Evolutionary conservation across 2,797 vertebrate genomes (phyloP).

Genomic region (Danio choprae): DNA sequence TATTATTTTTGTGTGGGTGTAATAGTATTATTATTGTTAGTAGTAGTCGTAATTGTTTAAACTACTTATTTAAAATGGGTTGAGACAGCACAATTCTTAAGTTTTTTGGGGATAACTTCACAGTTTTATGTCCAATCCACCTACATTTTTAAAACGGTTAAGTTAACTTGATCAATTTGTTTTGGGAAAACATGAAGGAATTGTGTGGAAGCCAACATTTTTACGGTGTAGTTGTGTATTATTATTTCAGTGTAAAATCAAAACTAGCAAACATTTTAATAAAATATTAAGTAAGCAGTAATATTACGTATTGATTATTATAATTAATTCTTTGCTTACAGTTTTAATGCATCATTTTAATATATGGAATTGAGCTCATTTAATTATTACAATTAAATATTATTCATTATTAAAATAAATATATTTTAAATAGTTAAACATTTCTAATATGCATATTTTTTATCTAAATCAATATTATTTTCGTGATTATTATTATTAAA

Average conservation of each 20-base stretch:
- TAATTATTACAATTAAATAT: neutral
- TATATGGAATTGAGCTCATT: neutral
- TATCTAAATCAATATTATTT: neutral
- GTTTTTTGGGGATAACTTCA: too few species aligned
- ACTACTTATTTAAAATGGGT: too few species aligned
- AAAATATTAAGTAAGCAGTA: neutral
- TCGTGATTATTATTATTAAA: neutral
- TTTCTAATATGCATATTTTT: neutral
- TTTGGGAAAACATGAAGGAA: too few species aligned
- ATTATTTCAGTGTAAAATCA: neutral
- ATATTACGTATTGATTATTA: neutral
- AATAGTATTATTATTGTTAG: too few species aligned
- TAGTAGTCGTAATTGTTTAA: too few species aligned
- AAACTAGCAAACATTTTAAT: neutral
- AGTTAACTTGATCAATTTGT: too few species aligned
- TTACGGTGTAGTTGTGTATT: too few species aligned
- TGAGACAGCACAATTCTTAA: too few species aligned
- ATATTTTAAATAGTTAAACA: too few species aligned
- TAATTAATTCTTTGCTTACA: neutral
- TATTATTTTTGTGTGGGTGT: neutral
- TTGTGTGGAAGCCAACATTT: too few species aligned
- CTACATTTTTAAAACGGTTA: too few species aligned
- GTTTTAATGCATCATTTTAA: neutral
- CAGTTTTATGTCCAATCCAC: too few species aligned
- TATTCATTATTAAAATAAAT: neutral